phyloP scores from a whole-genome alignment of 2,113 vertebrate genomes.

The Stigmatopora nigra region DNA sequence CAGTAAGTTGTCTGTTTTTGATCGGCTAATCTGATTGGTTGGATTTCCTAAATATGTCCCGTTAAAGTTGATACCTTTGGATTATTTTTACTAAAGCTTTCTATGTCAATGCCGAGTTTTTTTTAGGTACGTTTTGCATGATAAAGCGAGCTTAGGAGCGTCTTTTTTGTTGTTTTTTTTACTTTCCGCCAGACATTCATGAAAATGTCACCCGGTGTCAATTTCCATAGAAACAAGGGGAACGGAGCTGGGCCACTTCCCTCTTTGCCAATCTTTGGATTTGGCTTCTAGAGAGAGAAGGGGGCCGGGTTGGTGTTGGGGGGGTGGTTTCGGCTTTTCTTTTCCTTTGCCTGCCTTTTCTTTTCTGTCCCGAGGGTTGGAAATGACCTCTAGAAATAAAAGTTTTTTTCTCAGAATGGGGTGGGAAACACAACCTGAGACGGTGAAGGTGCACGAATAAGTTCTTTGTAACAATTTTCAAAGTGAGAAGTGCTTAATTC shows the following conservation, averaged over 20 bases:
- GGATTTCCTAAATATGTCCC: slow-evolving; percentile 51
- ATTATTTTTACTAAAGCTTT: slow-evolving; percentile 31
- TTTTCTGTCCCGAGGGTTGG: slow-evolving; percentile 30
- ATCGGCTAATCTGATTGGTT: slow-evolving; percentile 49
- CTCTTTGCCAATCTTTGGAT: slow-evolving; percentile 46
- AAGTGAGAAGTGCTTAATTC: slow-evolving; percentile 11
- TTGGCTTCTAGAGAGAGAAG: slow-evolving; percentile 31
- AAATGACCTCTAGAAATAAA: slow-evolving; percentile 36
- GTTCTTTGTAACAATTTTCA: slow-evolving; percentile 24
- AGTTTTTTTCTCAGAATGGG: slow-evolving; percentile 27
- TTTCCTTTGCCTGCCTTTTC: slow-evolving; percentile 5
- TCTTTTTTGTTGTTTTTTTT: slow-evolving; percentile 34
- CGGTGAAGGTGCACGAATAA: slow-evolving; percentile 37
- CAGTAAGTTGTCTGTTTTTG: slow-evolving; percentile 80
- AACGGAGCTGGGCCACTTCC: slow-evolving; percentile 43
- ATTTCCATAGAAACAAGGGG: slow-evolving; percentile 69
- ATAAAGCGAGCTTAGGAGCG: slow-evolving; percentile 33
- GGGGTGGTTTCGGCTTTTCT: slow-evolving; percentile 34
- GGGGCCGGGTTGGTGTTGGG: slow-evolving; percentile 7
- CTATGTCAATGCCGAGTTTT: background rate
- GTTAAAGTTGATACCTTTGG: slow-evolving; percentile 40
- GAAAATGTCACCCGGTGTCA: slow-evolving; percentile 64
- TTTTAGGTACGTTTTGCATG: slow-evolving; percentile 1
- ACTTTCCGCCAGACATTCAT: slow-evolving; percentile 49
- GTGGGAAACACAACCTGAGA: slow-evolving; percentile 49